A percentile compares a stretch with the other conserved stretches of the same genome.
These are phyloP conservation scores for Acanthurus leucopareius DNA, from an alignment of 2,797 vertebrate genomes.

Conservation along the genomic window DNA sequence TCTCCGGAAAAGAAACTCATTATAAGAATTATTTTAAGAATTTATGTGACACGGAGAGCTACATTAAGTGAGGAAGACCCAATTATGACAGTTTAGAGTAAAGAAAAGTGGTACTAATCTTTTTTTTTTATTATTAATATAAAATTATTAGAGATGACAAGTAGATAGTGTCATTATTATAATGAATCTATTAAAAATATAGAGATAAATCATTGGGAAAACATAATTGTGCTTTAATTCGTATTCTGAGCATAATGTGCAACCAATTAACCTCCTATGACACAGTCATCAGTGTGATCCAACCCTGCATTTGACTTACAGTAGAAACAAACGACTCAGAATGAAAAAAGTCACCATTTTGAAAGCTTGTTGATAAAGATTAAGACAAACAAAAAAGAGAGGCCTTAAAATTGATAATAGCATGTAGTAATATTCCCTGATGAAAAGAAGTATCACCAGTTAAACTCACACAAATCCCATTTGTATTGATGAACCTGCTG, in stretches of 20 bases:
- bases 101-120: slow-evolving; percentile 53
- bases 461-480: slow-evolving; percentile 64
- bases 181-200: slow-evolving; percentile 60
- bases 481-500: slow-evolving; percentile 69
- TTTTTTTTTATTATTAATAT: slow-evolving; percentile 45
- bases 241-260: slow-evolving; percentile 30
- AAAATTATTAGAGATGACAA: slow-evolving; percentile 42
- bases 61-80: slow-evolving; percentile 29
- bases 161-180: slow-evolving; percentile 66
- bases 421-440: slow-evolving; percentile 46
- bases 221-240: slow-evolving; percentile 51
- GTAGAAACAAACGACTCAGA: slow-evolving; percentile 36
- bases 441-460: slow-evolving; percentile 26
- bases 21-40: slow-evolving; percentile 39
- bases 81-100: slow-evolving; percentile 46
- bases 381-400: slow-evolving; percentile 35
- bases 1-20: slow-evolving; percentile 25
- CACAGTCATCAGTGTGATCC: slow-evolving; percentile 28
- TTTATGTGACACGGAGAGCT: slow-evolving; percentile 24
- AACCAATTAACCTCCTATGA: slow-evolving; percentile 73
- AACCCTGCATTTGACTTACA: slow-evolving; percentile 27
- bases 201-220: slow-evolving; percentile 45
- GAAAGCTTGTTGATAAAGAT: slow-evolving; percentile 39
- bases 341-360: slow-evolving; percentile 20
- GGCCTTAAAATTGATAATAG: slow-evolving; percentile 55